Conservation (phyloP, 2,888 invertebrate genomes). For the Pyrrhosoma nymphula region DNA sequence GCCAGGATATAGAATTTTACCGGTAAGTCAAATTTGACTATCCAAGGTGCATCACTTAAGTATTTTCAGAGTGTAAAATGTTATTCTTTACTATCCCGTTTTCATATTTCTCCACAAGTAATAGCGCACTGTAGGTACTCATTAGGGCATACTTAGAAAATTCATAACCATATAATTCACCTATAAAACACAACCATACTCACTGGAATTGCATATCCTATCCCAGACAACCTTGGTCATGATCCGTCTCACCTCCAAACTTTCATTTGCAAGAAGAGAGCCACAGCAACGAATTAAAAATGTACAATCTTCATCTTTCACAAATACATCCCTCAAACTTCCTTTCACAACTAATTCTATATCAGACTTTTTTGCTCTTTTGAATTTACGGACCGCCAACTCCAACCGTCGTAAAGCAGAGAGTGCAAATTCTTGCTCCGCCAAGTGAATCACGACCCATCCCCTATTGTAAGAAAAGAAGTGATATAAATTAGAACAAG, state of each 20-base stretch:
- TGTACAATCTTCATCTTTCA: constrained; percentile 74
- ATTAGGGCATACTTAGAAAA: too few relatives aligned
- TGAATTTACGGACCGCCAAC: constrained; percentile 6
- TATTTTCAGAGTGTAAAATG: too few relatives aligned
- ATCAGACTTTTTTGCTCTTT: constrained; percentile 34
- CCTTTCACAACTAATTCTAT: constrained; percentile 24
- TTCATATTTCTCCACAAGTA: too few relatives aligned
- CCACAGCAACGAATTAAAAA: constrained; percentile 81
- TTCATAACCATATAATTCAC: too few relatives aligned
- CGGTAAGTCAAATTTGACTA: too few relatives aligned
- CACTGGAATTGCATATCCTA: constrained; percentile 68
- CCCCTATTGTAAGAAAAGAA: background rate
- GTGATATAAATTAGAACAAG: too few relatives aligned
- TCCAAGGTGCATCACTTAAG: too few relatives aligned
- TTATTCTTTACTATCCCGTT: too few relatives aligned
- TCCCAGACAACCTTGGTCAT: constrained; percentile 81
- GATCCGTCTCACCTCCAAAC: constrained; percentile 77
- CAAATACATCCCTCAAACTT: constrained; percentile 34
- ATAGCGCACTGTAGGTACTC: too few relatives aligned
- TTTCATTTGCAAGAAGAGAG: constrained; percentile 80
- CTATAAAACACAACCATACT: background rate
- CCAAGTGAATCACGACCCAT: background rate
- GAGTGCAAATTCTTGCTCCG: background rate
- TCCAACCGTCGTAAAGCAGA: constrained; percentile 30
- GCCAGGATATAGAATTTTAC: too few relatives aligned